Conservation (phyloP, 1,140 invertebrate species). For the Eueides isabella region DNA sequence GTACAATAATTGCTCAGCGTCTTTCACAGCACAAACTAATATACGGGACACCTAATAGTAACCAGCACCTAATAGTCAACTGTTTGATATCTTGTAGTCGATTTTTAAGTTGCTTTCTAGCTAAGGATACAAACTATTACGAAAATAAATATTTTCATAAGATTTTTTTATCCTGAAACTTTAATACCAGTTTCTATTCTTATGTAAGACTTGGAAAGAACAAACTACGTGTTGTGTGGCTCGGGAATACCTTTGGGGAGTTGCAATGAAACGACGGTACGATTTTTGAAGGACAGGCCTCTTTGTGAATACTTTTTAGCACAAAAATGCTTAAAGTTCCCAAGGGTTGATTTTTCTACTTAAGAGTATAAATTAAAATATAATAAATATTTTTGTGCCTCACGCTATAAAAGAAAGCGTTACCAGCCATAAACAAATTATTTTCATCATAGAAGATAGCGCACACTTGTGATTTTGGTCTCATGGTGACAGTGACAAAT, state of each 20-base stretch:
- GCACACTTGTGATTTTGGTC: too few species aligned
- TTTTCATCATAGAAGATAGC: too few species aligned
- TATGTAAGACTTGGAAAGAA: constrained; percentile 20
- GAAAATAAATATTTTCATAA: not conserved
- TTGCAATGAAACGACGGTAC: constrained; percentile 20
- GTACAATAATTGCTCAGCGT: too few species aligned
- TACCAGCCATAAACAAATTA: too few species aligned
- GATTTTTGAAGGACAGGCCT: constrained; percentile 28
- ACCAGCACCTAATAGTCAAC: too few species aligned
- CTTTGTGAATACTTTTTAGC: constrained; percentile 29
- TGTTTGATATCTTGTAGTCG: not conserved
- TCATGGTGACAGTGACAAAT: too few species aligned
- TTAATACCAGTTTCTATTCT: constrained; percentile 12
- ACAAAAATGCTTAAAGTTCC: not conserved
- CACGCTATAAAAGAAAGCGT: too few species aligned
- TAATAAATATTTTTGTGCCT: not conserved
- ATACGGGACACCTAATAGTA: too few species aligned
- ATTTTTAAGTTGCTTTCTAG: not conserved
- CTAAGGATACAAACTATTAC: not conserved
- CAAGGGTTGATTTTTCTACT: not conserved
- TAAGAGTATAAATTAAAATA: not conserved
- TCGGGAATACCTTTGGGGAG: constrained; percentile 21
- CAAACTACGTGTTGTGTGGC: constrained; percentile 23
- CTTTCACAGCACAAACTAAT: too few species aligned
- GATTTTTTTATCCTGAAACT: not conserved